Conservation (phyloP, 2,797 vertebrate genomes). For the Hippopotamyrus pictus region DNA sequence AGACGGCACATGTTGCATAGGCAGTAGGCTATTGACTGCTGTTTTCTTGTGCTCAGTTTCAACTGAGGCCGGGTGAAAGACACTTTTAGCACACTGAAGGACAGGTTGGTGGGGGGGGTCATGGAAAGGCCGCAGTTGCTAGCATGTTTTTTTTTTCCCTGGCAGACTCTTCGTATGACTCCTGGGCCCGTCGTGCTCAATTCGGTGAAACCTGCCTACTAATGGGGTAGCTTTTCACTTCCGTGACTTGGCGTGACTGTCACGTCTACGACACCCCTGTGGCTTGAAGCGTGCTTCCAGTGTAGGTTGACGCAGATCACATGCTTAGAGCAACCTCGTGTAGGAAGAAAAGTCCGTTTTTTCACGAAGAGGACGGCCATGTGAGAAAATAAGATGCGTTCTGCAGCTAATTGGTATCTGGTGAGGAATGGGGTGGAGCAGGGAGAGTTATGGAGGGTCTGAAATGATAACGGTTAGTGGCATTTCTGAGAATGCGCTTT, state of each 20-base stretch:
- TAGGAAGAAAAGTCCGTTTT: background rate
- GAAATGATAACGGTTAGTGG: slow-evolving; percentile 25
- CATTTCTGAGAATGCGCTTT: slow-evolving; percentile 26
- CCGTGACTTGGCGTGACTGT: background rate
- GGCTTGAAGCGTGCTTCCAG: background rate
- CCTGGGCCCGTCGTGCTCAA: background rate
- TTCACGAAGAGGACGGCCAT: background rate
- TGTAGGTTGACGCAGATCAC: background rate
- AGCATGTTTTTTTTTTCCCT: background rate
- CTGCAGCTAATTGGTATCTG: background rate
- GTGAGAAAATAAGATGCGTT: background rate
- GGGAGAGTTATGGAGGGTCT: slow-evolving; percentile 14
- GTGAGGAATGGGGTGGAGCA: background rate
- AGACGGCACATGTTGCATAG: slow-evolving; percentile 56
- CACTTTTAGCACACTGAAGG: slow-evolving; percentile 50
- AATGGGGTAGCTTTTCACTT: background rate
- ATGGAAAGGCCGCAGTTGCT: background rate
- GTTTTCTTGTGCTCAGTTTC: background rate
- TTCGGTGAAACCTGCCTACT: background rate
- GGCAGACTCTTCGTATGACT: background rate
- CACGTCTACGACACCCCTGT: background rate
- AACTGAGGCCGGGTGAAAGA: background rate
- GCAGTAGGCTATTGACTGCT: slow-evolving; percentile 54
- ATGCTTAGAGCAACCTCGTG: background rate
- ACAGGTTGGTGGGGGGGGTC: background rate